Percentiles rank a stretch among this genome's conserved stretches.
Conservation (phyloP, 2,113 vertebrate genomes). For the Tonatia bakeri region DNA sequence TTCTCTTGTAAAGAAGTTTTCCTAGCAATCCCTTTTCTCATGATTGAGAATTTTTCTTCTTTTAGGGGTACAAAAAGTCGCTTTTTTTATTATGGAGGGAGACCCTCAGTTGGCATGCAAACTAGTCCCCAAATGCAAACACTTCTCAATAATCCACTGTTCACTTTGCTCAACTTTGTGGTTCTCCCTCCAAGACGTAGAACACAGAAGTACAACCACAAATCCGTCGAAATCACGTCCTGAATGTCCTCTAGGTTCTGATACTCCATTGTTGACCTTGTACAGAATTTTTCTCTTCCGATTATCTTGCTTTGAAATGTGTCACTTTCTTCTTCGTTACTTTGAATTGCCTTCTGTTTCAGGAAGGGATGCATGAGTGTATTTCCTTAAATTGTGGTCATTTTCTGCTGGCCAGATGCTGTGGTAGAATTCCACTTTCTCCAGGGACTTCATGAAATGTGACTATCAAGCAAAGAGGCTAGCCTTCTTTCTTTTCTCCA, state of each 20-base stretch:
- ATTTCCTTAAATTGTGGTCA: neutral
- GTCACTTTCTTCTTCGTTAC: neutral
- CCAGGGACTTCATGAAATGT: neutral
- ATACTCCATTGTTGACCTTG: neutral
- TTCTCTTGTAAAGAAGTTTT: neutral
- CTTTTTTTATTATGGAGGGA: neutral
- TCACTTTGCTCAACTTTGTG: neutral
- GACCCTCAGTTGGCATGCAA: neutral
- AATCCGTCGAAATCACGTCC: neutral
- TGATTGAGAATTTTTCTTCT: neutral
- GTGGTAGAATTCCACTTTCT: neutral
- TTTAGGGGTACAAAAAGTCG: neutral
- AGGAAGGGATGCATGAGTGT: neutral
- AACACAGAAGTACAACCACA: neutral
- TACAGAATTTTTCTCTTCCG: neutral
- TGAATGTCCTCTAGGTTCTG: neutral
- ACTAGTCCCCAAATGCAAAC: neutral
- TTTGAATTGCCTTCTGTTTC: neutral
- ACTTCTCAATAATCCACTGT: neutral
- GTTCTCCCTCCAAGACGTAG: neutral
- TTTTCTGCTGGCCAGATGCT: slow-evolving; percentile 17
- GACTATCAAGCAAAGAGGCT: neutral
- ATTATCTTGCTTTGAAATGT: neutral
- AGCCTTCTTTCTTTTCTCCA: neutral
- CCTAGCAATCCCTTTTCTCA: neutral